phyloP scores from a whole-genome alignment of 2,888 invertebrate species.

The Dichetophora obliterata region DNA sequence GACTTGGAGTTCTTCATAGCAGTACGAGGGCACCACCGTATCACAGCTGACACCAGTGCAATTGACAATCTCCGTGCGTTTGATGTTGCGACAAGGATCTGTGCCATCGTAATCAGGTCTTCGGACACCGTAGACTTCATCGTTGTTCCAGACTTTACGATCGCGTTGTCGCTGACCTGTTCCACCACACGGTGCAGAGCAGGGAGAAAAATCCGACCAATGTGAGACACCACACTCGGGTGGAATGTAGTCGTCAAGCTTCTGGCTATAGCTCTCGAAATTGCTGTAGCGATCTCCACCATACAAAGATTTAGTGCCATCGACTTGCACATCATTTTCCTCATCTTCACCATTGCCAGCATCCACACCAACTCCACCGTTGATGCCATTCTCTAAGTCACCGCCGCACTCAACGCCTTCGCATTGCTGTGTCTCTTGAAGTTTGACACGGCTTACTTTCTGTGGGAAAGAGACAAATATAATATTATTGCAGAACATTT shows the following conservation, averaged over 20 bases:
- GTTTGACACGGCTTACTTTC: conserved; percentile 64
- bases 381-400: conserved; percentile 55
- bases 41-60: conserved; percentile 65
- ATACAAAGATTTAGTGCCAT: conserved; percentile 54
- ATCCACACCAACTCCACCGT: conserved; percentile 32
- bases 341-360: conserved; percentile 43
- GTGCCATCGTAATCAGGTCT: conserved; percentile 55
- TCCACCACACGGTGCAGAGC: conserved; percentile 83
- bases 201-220: conserved; percentile 88
- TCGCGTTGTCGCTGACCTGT: conserved; percentile 75
- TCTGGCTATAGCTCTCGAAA: conserved; percentile 63
- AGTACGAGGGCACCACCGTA: conserved; percentile 59
- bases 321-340: conserved; percentile 48
- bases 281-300: conserved; percentile 52
- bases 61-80: conserved; percentile 62
- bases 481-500: not conserved
- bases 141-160: conserved; percentile 65
- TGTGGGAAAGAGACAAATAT: conserved; percentile 34
- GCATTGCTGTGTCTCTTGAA: conserved; percentile 72
- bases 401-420: conserved; percentile 66
- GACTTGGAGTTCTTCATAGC: conserved; percentile 70
- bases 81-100: conserved; percentile 65
- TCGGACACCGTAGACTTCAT: conserved; percentile 60
- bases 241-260: conserved; percentile 62
- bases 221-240: conserved; percentile 75